These are phyloP conservation scores for Acleris sparsana DNA, from an alignment of 2,888 invertebrate species.

Conservation along the genomic window DNA sequence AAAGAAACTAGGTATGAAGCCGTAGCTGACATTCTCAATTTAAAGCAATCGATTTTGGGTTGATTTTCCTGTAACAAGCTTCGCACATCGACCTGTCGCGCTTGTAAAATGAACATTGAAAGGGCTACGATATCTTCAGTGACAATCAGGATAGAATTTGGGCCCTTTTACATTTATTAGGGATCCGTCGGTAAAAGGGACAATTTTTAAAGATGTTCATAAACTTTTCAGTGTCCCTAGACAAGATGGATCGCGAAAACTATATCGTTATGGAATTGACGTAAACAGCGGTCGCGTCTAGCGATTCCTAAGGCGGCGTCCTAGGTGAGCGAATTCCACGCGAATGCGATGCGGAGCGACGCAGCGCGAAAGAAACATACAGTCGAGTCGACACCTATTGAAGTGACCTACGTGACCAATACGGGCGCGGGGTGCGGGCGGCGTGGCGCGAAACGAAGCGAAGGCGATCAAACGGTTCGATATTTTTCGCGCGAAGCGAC, in stretches of 20 bases:
- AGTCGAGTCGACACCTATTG: too few species aligned
- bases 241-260: background rate
- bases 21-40: background rate
- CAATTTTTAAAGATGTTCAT: background rate
- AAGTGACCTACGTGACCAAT: too few species aligned
- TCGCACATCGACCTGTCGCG: background rate
- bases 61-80: slow-evolving; percentile 1
- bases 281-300: too few species aligned
- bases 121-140: slow-evolving; percentile 46
- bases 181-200: background rate
- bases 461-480: too few species aligned
- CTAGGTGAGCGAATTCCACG: too few species aligned
- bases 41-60: background rate
- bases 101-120: slow-evolving; percentile 51
- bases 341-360: too few species aligned
- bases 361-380: too few species aligned
- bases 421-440: too few species aligned
- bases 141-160: slow-evolving; percentile 9
- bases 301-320: too few species aligned
- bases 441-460: too few species aligned
- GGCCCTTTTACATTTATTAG: slow-evolving; percentile 12
- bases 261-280: too few species aligned
- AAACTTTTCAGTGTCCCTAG: background rate
- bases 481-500: too few species aligned
- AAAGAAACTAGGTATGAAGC: slow-evolving; percentile 1